Percentiles rank a stretch among this genome's conserved stretches.
These are phyloP conservation scores for Natator depressus DNA, from an alignment of 2,113 vertebrate species.

Conservation along the genomic window DNA sequence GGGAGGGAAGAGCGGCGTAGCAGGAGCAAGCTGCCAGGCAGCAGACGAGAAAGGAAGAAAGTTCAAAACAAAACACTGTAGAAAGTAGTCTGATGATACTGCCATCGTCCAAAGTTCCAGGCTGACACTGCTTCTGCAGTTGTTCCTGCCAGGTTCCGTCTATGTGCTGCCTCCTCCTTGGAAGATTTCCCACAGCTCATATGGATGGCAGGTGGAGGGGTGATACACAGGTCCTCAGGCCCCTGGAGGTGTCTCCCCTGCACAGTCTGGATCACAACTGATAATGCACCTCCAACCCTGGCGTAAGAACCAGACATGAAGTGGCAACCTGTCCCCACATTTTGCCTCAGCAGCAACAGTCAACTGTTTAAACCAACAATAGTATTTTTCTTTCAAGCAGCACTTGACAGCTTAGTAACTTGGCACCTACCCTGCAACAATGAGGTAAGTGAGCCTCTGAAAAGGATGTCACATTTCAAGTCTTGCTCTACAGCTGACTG, in stretches of 20 bases:
- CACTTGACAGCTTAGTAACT: not conserved
- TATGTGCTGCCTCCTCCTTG: not conserved
- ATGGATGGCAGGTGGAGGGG: not conserved
- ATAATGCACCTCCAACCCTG: not conserved
- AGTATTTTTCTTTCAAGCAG: not conserved
- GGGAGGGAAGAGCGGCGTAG: not conserved
- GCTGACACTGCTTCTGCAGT: not conserved
- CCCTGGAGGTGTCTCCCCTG: accelerated
- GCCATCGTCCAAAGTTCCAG: not conserved
- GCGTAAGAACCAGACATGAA: not conserved
- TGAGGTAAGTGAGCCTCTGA: not conserved
- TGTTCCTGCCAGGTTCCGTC: not conserved
- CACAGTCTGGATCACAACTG: not conserved
- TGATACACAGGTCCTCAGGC: accelerated
- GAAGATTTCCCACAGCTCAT: not conserved
- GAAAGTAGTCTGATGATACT: not conserved
- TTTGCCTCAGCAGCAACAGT: not conserved
- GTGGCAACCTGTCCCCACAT: too few species aligned
- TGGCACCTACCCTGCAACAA: not conserved
- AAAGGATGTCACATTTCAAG: not conserved
- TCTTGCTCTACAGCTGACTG: not conserved
- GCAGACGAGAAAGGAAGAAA: not conserved
- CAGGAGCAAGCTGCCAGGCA: not conserved
- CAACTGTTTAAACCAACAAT: not conserved
- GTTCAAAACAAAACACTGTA: accelerated